A percentile compares a stretch with the other conserved stretches of the same genome.
Conservation (phyloP, 2,113 vertebrate genomes). For the Gymnocephalus cernua region DNA sequence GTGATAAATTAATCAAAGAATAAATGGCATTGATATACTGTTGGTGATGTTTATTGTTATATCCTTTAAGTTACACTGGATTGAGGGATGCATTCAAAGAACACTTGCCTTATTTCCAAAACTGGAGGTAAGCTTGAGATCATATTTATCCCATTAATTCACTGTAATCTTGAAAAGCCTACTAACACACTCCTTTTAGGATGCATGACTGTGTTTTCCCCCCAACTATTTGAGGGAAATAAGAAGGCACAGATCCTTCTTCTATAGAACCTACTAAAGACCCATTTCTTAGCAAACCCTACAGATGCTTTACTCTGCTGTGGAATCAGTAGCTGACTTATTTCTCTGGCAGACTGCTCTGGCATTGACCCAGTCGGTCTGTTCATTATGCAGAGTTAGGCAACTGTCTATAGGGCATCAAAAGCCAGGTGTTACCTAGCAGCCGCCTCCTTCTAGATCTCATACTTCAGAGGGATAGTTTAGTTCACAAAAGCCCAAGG, state of each 20-base stretch:
- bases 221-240: background rate
- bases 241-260: background rate
- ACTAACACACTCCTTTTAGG: background rate
- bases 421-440: background rate
- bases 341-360: constrained; percentile 19
- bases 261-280: background rate
- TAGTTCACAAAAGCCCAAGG: background rate
- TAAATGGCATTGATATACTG: background rate
- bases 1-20: constrained; percentile 35
- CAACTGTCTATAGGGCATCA: background rate
- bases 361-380: background rate
- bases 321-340: background rate
- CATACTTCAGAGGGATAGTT: constrained; percentile 4
- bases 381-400: constrained; percentile 25
- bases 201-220: background rate
- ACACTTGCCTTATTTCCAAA: background rate
- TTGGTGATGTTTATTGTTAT: background rate
- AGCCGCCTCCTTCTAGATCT: constrained; percentile 1
- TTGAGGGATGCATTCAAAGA: background rate
- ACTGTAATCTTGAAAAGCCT: background rate
- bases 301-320: background rate
- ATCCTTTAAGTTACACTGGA: background rate
- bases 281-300: background rate
- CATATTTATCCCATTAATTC: constrained; percentile 1
- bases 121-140: background rate